Base-by-base conservation (phyloP, 2,113 vertebrate species). In the Ancistrus triradiatus region DNA sequence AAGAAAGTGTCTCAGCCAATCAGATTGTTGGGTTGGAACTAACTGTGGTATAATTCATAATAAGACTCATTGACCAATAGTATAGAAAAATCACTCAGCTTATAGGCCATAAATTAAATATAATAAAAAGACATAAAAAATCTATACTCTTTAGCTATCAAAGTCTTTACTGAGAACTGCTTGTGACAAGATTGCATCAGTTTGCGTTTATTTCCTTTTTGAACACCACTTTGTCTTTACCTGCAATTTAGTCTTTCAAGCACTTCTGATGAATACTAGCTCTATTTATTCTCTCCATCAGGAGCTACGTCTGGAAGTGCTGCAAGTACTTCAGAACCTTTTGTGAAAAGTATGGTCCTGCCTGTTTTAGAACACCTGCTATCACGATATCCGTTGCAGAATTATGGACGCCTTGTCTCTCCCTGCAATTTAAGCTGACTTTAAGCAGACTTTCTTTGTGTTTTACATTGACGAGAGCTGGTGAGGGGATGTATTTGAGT, bases 201-300 rank as follows among this genome's bases (percentile, higher is more conserved):
- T 53, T 63, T 55, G 25, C 33, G 25, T 53, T 47, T 55, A 35
- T 8, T 37, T 56, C 27, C 28, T 37, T 56, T 65, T 47, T 47
- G 63, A 65, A 56, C 9, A 43, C 43, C 27, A 37, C 51, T 47
- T 47, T 40, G 42, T 56, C 51, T 56, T 24, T 56, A 9, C 28
- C 28, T 47, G 31, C 51, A 65, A 56, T 65, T 65, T 65, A 56
- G 19, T 48, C 28, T 65, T 64, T 64, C 14, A 22, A 35, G 62
- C 40, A 65, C 62, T 56, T 13, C 1, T 37, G 42, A 8, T 38
- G 42, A 65, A 56, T 47, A 37, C 52, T 14, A 65, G 21, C 38
- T 55, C 18, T 44, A n/a, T 64, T 64, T 55, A 55, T 44, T 56
- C 28, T 55, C 52, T 42, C 17, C 7, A 42, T 42, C 21, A 14